Evolutionary conservation across 2,888 invertebrate genomes (phyloP).

Genomic region (Epinotia brunnichana): DNA sequence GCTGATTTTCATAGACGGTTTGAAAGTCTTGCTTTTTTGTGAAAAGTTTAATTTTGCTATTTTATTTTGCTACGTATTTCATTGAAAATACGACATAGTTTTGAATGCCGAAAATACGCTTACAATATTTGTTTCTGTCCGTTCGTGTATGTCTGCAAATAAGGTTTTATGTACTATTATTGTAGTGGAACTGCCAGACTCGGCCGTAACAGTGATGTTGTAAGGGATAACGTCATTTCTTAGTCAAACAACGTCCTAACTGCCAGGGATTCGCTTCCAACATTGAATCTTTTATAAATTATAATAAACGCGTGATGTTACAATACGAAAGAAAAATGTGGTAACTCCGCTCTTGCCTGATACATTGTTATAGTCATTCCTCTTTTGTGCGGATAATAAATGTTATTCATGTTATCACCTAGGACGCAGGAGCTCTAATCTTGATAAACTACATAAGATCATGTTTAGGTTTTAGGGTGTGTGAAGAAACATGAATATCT

Average conservation of each 20-base stretch:
- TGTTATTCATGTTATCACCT: slow-evolving; percentile 34
- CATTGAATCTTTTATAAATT: background rate
- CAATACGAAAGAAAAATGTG: slow-evolving; percentile 4
- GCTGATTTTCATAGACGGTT: background rate
- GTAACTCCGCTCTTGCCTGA: background rate
- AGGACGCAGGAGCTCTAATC: slow-evolving; percentile 13
- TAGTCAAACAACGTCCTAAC: background rate
- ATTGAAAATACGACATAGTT: background rate
- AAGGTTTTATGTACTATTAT: slow-evolving; percentile 38
- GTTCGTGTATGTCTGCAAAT: slow-evolving; percentile 1
- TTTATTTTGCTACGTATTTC: background rate
- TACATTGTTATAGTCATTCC: slow-evolving; percentile 11
- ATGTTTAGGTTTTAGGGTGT: slow-evolving; percentile 4
- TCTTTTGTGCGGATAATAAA: slow-evolving; percentile 8
- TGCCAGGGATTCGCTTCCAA: background rate
- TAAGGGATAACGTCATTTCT: slow-evolving; percentile 29
- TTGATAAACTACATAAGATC: slow-evolving; percentile 20
- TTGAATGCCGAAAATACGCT: background rate
- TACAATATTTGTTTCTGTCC: slow-evolving; percentile 17
- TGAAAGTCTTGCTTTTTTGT: background rate
- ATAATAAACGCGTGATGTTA: background rate
- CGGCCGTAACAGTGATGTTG: slow-evolving; percentile 34
- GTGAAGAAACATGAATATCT: background rate
- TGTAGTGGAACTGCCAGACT: slow-evolving; percentile 26
- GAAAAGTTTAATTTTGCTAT: background rate